Evolutionary conservation across 1,140 invertebrate genomes (phyloP).

Genomic region (Formica selysi): DNA sequence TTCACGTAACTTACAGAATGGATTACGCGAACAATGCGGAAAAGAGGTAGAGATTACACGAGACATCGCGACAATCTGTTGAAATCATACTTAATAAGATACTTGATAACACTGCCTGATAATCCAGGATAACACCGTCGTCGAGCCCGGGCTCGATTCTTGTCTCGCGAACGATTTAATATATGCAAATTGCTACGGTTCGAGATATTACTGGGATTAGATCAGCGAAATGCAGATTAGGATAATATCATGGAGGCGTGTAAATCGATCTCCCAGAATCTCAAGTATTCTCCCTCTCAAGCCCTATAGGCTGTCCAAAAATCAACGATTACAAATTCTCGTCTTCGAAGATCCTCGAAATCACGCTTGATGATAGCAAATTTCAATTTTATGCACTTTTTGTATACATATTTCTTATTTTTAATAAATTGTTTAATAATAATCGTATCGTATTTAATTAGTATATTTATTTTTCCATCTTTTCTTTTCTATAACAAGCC

Average conservation of each 20-base stretch:
- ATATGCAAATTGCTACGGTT: slow-evolving; percentile 72
- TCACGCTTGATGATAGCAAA: neutral
- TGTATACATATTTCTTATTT: neutral
- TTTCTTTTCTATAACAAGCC: neutral
- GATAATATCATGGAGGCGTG: slow-evolving; percentile 58
- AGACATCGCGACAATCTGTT: slow-evolving; percentile 59
- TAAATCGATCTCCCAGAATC: slow-evolving; percentile 54
- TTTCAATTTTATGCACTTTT: neutral
- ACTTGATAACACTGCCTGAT: slow-evolving; percentile 66
- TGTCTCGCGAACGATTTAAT: slow-evolving; percentile 72
- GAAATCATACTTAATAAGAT: slow-evolving; percentile 68
- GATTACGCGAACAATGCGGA: slow-evolving; percentile 33
- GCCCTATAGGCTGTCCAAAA: neutral
- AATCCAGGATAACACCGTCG: slow-evolving; percentile 66
- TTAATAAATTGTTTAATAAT: neutral
- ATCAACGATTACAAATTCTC: neutral
- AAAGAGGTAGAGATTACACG: slow-evolving; percentile 28
- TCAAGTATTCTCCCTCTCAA: neutral
- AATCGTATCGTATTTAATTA: neutral
- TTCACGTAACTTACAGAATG: slow-evolving; percentile 4
- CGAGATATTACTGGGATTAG: slow-evolving; percentile 72
- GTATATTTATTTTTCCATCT: neutral
- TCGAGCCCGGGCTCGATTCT: slow-evolving; percentile 62
- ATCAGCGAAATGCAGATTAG: slow-evolving; percentile 68
- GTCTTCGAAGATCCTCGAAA: neutral